Evolutionary conservation across 1,140 invertebrate species (phyloP).

Genomic region (Magallana ariakensis): DNA sequence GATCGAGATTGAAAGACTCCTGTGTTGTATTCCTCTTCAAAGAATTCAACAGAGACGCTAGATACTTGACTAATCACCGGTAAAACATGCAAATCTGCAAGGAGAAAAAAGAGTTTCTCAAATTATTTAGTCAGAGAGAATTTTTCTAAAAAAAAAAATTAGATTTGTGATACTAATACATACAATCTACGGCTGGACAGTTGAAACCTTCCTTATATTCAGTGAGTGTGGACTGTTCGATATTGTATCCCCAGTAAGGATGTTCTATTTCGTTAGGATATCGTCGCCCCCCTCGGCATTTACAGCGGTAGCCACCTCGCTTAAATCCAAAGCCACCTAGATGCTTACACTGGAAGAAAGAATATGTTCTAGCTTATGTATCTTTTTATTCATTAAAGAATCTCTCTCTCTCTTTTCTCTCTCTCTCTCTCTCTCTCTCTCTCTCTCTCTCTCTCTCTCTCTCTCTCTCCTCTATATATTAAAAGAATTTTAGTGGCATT

Average conservation of each 20-base stretch:
- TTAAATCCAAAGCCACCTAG: conserved; percentile 94
- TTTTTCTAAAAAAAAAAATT: not conserved
- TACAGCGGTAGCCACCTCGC: conserved; percentile 94
- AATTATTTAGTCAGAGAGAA: not conserved
- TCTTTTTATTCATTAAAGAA: too few relatives aligned
- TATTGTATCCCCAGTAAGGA: conserved; percentile 91
- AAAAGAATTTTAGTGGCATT: too few relatives aligned
- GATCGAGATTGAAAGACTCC: not conserved
- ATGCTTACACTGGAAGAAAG: conserved; percentile 90
- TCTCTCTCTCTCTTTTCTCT: too few relatives aligned
- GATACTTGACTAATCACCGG: not conserved
- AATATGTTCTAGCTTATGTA: too few relatives aligned
- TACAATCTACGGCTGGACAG: conserved; percentile 94
- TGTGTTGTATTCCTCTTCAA: conserved; percentile 14
- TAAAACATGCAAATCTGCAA: conserved; percentile 12
- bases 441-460: too few relatives aligned
- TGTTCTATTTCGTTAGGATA: conserved; percentile 89
- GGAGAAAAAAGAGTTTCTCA: not conserved
- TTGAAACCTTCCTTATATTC: conserved; percentile 95
- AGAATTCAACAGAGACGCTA: conserved; percentile 4
- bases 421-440: too few relatives aligned
- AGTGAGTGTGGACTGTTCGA: conserved; percentile 93
- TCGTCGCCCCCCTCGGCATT: conserved; percentile 91
- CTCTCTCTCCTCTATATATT: too few relatives aligned
- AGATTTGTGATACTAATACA: conserved; percentile 78